Conservation (phyloP, 2,888 invertebrate species). For the Troides oblongomaculatus region DNA sequence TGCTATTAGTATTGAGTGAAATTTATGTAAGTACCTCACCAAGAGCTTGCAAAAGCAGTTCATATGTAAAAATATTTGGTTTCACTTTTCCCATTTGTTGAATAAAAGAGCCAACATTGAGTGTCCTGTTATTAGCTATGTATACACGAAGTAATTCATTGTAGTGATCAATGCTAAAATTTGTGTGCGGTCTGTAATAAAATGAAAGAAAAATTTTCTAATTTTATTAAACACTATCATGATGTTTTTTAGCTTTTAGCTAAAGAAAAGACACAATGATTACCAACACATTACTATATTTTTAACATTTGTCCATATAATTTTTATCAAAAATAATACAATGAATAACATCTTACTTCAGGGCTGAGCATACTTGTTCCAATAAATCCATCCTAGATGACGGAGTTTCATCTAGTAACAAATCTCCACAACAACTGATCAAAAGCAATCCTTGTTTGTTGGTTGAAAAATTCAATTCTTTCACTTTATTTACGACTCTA, state of each 20-base stretch:
- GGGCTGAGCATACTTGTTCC: constrained; percentile 75
- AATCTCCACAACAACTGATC: constrained; percentile 78
- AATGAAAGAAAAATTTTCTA: not conserved
- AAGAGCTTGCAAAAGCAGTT: constrained; percentile 77
- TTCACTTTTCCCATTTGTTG: constrained; percentile 64
- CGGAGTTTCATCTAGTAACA: constrained; percentile 74
- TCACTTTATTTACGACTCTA: constrained; percentile 57
- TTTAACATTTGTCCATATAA: too few species aligned
- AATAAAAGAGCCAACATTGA: constrained; percentile 71
- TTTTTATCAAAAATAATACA: not conserved
- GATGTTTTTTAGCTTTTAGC: too few species aligned
- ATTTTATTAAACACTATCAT: too few species aligned
- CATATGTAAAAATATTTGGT: constrained; percentile 76
- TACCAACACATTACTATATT: too few species aligned
- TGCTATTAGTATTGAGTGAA: not conserved
- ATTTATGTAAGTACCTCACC: constrained; percentile 66
- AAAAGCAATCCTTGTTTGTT: constrained; percentile 71
- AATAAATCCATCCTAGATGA: constrained; percentile 70
- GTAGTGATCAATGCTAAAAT: constrained; percentile 73
- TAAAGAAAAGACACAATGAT: too few species aligned
- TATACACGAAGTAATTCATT: constrained; percentile 79
- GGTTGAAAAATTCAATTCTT: constrained; percentile 61
- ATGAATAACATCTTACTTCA: constrained; percentile 55
- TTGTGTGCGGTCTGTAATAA: constrained; percentile 55
- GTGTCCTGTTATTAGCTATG: constrained; percentile 75